A percentile compares a stretch with the other conserved stretches of the same genome.
Evolutionary conservation across 2,888 invertebrate species (phyloP).

Genomic region (Catocala fraxini): DNA sequence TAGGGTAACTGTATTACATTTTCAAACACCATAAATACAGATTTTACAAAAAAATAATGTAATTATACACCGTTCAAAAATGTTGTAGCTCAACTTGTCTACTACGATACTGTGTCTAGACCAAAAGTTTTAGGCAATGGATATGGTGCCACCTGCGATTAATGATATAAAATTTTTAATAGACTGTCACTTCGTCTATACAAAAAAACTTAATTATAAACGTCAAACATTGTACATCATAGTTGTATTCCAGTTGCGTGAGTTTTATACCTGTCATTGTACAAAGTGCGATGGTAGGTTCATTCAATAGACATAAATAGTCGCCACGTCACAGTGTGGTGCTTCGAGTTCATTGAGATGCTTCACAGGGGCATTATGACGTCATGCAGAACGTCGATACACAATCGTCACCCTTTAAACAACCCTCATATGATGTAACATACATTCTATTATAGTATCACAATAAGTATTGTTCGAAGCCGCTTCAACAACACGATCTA

Average conservation of each 20-base stretch:
- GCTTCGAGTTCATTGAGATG: conserved; percentile 4
- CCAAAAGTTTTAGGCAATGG: too few relatives aligned
- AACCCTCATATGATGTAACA: conserved; percentile 39
- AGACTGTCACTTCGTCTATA: too few relatives aligned
- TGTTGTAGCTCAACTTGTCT: too few relatives aligned
- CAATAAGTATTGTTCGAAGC: conserved; percentile 47
- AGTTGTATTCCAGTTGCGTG: neutral
- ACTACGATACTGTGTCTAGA: too few relatives aligned
- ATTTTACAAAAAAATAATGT: too few relatives aligned
- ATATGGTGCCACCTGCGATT: too few relatives aligned
- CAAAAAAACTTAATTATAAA: too few relatives aligned
- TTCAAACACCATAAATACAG: too few relatives aligned
- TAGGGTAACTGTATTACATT: too few relatives aligned
- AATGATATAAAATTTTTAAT: too few relatives aligned
- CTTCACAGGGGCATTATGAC: conserved; percentile 19
- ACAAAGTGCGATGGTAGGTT: neutral
- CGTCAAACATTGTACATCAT: neutral
- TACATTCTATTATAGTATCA: conserved; percentile 43
- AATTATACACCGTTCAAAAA: too few relatives aligned
- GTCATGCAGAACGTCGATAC: conserved; percentile 14
- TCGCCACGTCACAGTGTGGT: conserved; percentile 4
- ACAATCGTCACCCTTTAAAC: conserved; percentile 24
- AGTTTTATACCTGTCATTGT: neutral
- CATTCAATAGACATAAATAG: conserved; percentile 16
- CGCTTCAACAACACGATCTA: conserved; percentile 18